Conservation (phyloP, 2,797 vertebrate species). For the Acropternis orthonyx region DNA sequence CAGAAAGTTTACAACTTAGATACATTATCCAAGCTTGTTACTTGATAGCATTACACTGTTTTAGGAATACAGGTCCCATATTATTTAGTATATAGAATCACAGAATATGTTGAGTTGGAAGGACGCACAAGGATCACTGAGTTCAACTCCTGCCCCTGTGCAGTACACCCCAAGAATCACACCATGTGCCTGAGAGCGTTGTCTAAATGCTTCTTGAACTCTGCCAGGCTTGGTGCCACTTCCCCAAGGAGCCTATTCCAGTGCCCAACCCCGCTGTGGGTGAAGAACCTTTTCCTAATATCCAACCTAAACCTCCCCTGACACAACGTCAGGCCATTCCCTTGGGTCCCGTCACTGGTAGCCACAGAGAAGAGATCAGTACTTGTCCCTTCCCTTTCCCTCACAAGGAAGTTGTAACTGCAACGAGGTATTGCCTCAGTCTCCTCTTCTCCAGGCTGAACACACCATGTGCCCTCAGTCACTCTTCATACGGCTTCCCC, state of each 20-base stretch:
- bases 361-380: not conserved
- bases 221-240: not conserved
- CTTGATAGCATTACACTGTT: not conserved
- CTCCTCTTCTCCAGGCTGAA: not conserved
- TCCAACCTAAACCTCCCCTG: not conserved
- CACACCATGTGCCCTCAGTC: not conserved
- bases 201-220: not conserved
- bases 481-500: not conserved
- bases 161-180: not conserved
- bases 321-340: not conserved
- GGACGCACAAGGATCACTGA: not conserved
- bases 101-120: not conserved
- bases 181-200: not conserved
- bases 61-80: not conserved
- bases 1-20: not conserved
- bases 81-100: not conserved
- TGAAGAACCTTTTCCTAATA: not conserved
- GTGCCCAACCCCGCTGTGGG: not conserved
- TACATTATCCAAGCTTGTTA: not conserved
- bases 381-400: not conserved
- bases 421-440: not conserved
- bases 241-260: not conserved
- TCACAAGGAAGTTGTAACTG: not conserved
- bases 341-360: not conserved
- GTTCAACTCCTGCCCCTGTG: not conserved